phyloP scores from a whole-genome alignment of 1,140 invertebrate species.

The Pseudomyrmex gracilis region DNA sequence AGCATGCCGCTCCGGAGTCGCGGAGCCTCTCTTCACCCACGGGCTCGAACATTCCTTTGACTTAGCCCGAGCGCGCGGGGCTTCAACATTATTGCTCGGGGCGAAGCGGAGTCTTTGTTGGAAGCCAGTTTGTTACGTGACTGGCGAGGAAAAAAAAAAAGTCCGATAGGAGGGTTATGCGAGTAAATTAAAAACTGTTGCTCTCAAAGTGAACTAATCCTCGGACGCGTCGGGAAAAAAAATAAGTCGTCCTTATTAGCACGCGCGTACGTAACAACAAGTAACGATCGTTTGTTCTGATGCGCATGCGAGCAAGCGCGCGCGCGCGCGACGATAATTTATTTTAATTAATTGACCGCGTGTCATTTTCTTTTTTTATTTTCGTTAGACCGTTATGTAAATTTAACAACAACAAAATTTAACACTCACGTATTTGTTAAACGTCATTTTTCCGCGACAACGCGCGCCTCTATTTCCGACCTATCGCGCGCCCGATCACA shows the following conservation, averaged over 20 bases:
- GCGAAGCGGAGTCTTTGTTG: slow-evolving; percentile 44
- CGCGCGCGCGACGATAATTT: too few relatives aligned
- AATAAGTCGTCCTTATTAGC: neutral
- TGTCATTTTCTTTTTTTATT: neutral
- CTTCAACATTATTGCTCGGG: slow-evolving; percentile 55
- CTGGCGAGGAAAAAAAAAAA: slow-evolving; percentile 7
- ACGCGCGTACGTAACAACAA: neutral
- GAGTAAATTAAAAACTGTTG: slow-evolving; percentile 44
- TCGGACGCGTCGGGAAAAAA: neutral
- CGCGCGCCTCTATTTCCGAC: neutral
- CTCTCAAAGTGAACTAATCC: slow-evolving; percentile 36
- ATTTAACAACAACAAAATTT: neutral
- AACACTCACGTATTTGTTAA: neutral
- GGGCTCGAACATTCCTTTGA: slow-evolving; percentile 62
- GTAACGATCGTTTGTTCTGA: neutral
- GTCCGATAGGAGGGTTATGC: slow-evolving; percentile 7
- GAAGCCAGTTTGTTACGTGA: slow-evolving; percentile 51
- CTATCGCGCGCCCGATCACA: neutral
- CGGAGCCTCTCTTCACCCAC: slow-evolving; percentile 31
- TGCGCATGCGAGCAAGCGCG: too few relatives aligned
- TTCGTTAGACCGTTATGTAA: neutral
- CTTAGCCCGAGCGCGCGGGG: slow-evolving; percentile 15
- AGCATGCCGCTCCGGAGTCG: slow-evolving; percentile 22
- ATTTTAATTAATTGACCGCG: neutral
- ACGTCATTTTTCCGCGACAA: neutral